A percentile compares a stretch with the other conserved stretches of the same genome.
These are phyloP conservation scores for Nebria brevicollis DNA, from an alignment of 2,888 invertebrate species.

Conservation along the genomic window DNA sequence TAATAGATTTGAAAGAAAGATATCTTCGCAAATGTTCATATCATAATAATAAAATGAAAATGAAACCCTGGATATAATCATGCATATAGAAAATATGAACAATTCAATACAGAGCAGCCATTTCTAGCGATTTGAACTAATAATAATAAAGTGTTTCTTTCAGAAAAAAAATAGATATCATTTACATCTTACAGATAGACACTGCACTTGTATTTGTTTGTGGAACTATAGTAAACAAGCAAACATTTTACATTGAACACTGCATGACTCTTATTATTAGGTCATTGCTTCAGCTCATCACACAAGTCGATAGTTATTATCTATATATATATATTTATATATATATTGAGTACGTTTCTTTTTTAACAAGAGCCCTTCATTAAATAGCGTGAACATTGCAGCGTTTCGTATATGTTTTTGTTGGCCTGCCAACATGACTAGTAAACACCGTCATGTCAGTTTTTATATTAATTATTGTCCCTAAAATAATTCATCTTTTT, in stretches of 20 bases:
- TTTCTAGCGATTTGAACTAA: conserved; percentile 39
- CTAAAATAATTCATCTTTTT: conserved; percentile 24
- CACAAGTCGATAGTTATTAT: conserved; percentile 43
- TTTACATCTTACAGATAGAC: conserved; percentile 45
- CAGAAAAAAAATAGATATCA: conserved; percentile 37
- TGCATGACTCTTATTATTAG: conserved; percentile 47
- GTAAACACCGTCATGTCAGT: conserved; percentile 38
- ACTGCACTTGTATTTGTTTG: conserved; percentile 46
- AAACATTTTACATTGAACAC: conserved; percentile 47
- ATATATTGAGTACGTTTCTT: conserved; percentile 41
- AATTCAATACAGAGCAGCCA: conserved; percentile 40
- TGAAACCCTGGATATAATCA: background rate
- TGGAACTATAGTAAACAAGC: conserved; percentile 39
- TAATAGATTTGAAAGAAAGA: background rate
- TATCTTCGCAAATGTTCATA: background rate
- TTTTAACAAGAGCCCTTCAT: conserved; percentile 38
- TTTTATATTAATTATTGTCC: conserved; percentile 27
- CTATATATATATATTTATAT: conserved; percentile 29
- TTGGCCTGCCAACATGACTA: conserved; percentile 38
- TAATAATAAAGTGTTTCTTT: conserved; percentile 37
- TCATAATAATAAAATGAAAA: background rate
- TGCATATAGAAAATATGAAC: conserved; percentile 4
- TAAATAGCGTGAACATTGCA: conserved; percentile 43
- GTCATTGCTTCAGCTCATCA: conserved; percentile 47
- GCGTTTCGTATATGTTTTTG: conserved; percentile 28